Percentiles rank a stretch among this genome's conserved stretches.
phyloP scores from a whole-genome alignment of 2,888 invertebrate genomes.

The Habrosyne pyritoides region DNA sequence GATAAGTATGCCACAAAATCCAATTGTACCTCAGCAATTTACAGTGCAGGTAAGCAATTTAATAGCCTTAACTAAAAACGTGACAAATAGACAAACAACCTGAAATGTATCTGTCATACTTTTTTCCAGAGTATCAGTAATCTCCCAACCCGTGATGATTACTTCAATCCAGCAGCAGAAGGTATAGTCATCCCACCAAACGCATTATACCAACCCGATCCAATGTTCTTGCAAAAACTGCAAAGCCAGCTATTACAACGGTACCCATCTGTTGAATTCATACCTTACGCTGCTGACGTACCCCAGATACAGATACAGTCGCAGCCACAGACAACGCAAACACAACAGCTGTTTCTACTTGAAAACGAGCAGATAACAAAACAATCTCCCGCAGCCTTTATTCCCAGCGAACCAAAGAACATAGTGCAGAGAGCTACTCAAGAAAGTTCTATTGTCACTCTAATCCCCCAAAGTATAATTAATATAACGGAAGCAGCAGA shows the following conservation, averaged over 20 bases:
- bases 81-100: no score
- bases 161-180: slow-evolving; percentile 61
- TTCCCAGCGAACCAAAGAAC: slow-evolving; percentile 56
- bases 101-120: background rate
- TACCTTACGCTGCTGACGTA: slow-evolving; percentile 66
- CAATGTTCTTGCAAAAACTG: slow-evolving; percentile 73
- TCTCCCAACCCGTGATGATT: slow-evolving; percentile 62
- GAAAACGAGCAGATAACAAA: slow-evolving; percentile 61
- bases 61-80: background rate
- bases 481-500: slow-evolving; percentile 58
- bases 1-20: slow-evolving; percentile 67
- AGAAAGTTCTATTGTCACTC: slow-evolving; percentile 58
- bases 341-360: slow-evolving; percentile 51
- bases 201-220: slow-evolving; percentile 80
- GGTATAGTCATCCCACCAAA: slow-evolving; percentile 67
- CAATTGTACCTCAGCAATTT: slow-evolving; percentile 64
- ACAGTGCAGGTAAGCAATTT: slow-evolving; percentile 63
- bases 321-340: slow-evolving; percentile 24
- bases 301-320: slow-evolving; percentile 33
- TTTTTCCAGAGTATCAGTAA: slow-evolving; percentile 19
- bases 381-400: slow-evolving; percentile 50
- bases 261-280: slow-evolving; percentile 69
- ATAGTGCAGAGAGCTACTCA: slow-evolving; percentile 70
- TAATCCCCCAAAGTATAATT: slow-evolving; percentile 52
- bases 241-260: slow-evolving; percentile 69